Evolutionary conservation across 2,797 vertebrate species (phyloP).

Genomic region (Chelonia mydas): DNA sequence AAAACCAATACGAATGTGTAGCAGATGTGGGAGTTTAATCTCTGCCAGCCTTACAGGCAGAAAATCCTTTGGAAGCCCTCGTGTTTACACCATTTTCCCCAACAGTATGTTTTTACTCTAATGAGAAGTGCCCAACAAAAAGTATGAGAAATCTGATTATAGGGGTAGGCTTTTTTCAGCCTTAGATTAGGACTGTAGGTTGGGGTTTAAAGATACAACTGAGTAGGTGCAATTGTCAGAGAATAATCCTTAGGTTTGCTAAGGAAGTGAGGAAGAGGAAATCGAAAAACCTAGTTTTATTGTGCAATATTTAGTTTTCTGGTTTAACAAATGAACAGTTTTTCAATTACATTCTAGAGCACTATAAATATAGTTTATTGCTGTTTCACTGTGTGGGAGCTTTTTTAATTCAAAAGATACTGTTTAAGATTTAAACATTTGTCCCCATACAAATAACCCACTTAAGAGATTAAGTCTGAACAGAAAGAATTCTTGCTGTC

Average conservation of each 20-base stretch:
- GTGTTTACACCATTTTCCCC: neutral
- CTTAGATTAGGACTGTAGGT: neutral
- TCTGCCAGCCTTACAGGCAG: neutral
- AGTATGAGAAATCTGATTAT: neutral
- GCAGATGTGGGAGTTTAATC: neutral
- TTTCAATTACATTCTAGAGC: constrained; percentile 7
- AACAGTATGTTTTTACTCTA: neutral
- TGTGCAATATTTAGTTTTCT: constrained; percentile 10
- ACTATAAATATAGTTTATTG: neutral
- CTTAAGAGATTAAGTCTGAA: neutral
- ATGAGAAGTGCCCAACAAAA: neutral
- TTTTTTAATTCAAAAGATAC: constrained; percentile 12
- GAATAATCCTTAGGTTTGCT: constrained; percentile 19
- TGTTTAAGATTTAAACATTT: constrained; percentile 33
- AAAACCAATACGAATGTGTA: neutral
- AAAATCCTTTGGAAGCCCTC: neutral
- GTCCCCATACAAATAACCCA: constrained; percentile 5
- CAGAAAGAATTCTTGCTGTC: neutral
- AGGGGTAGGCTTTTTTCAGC: neutral
- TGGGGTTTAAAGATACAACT: neutral
- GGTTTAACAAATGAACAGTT: constrained; percentile 1
- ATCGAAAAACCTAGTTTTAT: constrained; percentile 44
- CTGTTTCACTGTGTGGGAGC: constrained; percentile 18
- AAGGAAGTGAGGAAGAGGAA: constrained; percentile 45
- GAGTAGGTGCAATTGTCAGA: constrained; percentile 1